A percentile compares a stretch with the other conserved stretches of the same genome.
These are phyloP conservation scores for Motacilla alba DNA, from an alignment of 2,113 vertebrate genomes.

Conservation along the genomic window DNA sequence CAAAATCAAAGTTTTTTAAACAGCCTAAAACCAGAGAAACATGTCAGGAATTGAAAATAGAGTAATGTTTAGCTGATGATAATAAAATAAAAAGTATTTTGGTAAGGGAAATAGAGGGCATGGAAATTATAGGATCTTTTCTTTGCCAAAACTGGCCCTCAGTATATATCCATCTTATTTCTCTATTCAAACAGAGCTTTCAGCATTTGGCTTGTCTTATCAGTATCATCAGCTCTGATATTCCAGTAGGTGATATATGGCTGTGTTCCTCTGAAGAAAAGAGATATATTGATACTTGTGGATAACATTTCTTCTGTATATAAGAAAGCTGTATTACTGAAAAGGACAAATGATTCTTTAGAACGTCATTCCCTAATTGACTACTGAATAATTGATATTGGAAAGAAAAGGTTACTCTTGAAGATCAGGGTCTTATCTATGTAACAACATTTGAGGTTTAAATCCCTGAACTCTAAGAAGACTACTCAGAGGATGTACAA, in stretches of 20 bases:
- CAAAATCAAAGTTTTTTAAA: neutral
- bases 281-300: neutral
- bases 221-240: neutral
- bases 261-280: neutral
- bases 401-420: neutral
- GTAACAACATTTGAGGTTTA: neutral
- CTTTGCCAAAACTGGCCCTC: neutral
- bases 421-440: neutral
- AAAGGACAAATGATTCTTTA: neutral
- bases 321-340: neutral
- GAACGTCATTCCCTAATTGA: neutral
- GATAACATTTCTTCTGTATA: neutral
- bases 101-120: neutral
- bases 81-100: neutral
- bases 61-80: neutral
- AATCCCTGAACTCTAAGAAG: neutral
- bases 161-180: neutral
- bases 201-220: slow-evolving; percentile 22
- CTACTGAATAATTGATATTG: neutral
- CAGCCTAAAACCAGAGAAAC: neutral
- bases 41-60: neutral
- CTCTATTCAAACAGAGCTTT: neutral
- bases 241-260: neutral
- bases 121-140: neutral
- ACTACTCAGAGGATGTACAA: neutral